Evolutionary conservation across 2,797 vertebrate species (phyloP).

Genomic region (Sebastes steindachneri): DNA sequence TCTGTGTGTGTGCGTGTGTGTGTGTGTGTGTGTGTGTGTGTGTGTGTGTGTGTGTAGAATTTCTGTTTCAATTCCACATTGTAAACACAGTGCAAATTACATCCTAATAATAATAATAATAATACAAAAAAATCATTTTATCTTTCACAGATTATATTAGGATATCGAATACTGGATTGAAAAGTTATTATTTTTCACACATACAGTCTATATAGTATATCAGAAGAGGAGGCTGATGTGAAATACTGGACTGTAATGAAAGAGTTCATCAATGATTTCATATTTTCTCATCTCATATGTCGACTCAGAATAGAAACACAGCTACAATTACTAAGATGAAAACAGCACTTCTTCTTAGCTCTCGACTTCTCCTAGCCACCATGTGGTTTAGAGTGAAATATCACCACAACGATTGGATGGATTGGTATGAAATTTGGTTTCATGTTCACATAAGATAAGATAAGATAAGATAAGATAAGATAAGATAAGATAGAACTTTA

Average conservation of each 20-base stretch:
- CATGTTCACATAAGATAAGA: no score
- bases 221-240: background rate
- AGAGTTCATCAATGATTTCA: slow-evolving; percentile 8
- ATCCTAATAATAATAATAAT: background rate
- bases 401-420: no score
- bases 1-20: background rate
- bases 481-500: no score
- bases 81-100: background rate
- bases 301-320: background rate
- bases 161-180: slow-evolving; percentile 1
- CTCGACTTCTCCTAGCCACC: no score
- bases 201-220: background rate
- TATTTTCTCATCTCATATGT: slow-evolving; percentile 8
- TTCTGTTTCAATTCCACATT: background rate
- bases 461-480: no score
- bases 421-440: no score
- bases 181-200: background rate
- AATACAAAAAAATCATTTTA: background rate
- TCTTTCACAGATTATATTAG: background rate
- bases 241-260: background rate
- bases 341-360: no score
- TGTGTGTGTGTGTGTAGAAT: background rate
- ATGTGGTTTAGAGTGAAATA: no score
- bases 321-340: no score
- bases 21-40: background rate